Conservation (phyloP, 2,797 vertebrate species). For the Sebastes itinus region DNA sequence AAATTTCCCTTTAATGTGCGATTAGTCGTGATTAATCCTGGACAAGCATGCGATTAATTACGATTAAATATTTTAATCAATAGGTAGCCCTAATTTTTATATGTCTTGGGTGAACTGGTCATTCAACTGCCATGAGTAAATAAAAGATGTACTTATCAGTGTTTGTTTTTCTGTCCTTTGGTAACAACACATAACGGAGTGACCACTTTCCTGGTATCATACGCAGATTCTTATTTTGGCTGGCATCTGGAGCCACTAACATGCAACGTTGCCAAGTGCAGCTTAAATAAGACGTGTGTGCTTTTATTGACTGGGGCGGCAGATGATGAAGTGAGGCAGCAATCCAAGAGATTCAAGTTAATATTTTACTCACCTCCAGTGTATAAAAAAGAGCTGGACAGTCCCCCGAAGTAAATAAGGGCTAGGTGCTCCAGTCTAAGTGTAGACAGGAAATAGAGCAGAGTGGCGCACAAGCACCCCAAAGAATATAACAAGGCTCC, state of each 20-base stretch:
- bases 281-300: background rate
- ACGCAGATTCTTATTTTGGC: background rate
- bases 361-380: conserved; percentile 90
- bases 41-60: too few relatives aligned
- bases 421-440: conserved; percentile 95
- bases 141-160: background rate
- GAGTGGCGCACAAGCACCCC: conserved; percentile 92
- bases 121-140: background rate
- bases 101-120: background rate
- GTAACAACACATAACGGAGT: background rate
- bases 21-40: too few relatives aligned
- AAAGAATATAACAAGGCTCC: conserved; percentile 94
- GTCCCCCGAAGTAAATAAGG: conserved; percentile 96
- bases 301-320: background rate
- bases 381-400: conserved; percentile 98
- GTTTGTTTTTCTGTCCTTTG: background rate
- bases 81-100: too few relatives aligned
- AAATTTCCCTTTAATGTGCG: too few relatives aligned
- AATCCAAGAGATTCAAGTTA: background rate
- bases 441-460: conserved; percentile 89
- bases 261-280: background rate
- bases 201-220: background rate
- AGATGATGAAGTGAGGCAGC: background rate
- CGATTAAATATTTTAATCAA: too few relatives aligned
- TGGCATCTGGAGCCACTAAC: background rate